Evolutionary conservation across 1,140 invertebrate species (phyloP).

Genomic region (Bombus balteatus): DNA sequence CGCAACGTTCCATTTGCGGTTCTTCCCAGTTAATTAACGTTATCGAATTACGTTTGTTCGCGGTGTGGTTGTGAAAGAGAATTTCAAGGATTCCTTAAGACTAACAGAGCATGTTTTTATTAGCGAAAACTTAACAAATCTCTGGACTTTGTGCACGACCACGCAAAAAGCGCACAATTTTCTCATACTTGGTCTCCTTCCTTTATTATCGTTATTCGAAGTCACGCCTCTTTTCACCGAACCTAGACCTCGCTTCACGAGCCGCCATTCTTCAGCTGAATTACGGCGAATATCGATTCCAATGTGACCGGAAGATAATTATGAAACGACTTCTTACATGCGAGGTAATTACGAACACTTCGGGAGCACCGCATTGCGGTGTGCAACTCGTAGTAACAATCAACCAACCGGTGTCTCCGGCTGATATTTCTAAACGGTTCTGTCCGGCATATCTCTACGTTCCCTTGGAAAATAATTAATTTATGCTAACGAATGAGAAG

Average conservation of each 20-base stretch:
- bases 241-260: background rate
- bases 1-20: too few relatives aligned
- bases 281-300: conserved; percentile 17
- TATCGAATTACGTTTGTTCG: too few relatives aligned
- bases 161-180: background rate
- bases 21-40: too few relatives aligned
- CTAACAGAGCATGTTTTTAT: too few relatives aligned
- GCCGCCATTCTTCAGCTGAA: background rate
- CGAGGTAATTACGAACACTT: conserved; percentile 39
- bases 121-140: too few relatives aligned
- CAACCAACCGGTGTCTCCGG: conserved; percentile 24
- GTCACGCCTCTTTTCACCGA: background rate
- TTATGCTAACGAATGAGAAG: conserved; percentile 83
- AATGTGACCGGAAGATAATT: conserved; percentile 21
- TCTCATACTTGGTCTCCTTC: background rate
- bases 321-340: conserved; percentile 5
- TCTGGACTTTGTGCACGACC: background rate
- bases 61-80: too few relatives aligned
- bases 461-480: conserved; percentile 80
- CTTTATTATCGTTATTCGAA: background rate
- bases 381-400: conserved; percentile 15
- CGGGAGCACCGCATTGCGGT: conserved; percentile 48
- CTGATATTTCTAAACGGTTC: conserved; percentile 36
- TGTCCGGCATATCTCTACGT: conserved; percentile 45
- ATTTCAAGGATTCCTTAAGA: too few relatives aligned